Evolutionary conservation across 1,140 invertebrate genomes (phyloP).

Genomic region (Mactra quadrangularis): DNA sequence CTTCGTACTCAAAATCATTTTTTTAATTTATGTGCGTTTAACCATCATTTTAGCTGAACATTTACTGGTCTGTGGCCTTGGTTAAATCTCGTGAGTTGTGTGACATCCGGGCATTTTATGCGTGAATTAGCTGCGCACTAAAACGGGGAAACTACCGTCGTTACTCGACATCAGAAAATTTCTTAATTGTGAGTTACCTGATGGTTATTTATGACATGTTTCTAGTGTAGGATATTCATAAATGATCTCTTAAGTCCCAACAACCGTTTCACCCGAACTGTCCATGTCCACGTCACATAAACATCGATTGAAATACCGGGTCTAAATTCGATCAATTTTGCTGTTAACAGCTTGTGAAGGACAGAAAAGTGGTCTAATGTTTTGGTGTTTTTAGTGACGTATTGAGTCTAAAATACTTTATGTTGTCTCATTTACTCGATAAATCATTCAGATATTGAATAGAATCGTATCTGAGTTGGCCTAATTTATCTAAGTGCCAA

Average conservation of each 20-base stretch:
- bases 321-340: not conserved
- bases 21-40: too few relatives aligned
- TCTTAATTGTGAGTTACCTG: conserved; percentile 43
- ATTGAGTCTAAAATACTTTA: too few relatives aligned
- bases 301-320: not conserved
- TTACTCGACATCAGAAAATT: conserved; percentile 42
- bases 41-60: too few relatives aligned
- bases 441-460: too few relatives aligned
- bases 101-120: conserved; percentile 60
- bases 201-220: not conserved
- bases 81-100: conserved; percentile 48
- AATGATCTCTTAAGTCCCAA: not conserved
- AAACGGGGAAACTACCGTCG: conserved; percentile 51
- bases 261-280: not conserved
- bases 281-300: too few relatives aligned
- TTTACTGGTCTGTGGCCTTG: not conserved
- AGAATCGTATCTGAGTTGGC: too few relatives aligned
- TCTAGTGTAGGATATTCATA: not conserved
- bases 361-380: not conserved
- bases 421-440: too few relatives aligned
- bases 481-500: too few relatives aligned
- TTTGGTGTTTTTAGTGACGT: not conserved
- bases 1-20: too few relatives aligned
- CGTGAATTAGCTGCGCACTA: conserved; percentile 64
- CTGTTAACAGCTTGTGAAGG: conserved; percentile 17